Evolutionary conservation across 2,797 vertebrate species (phyloP), one percentile per base, ranked within the genome.

Genomic region (Iguana delicatissima): DNA sequence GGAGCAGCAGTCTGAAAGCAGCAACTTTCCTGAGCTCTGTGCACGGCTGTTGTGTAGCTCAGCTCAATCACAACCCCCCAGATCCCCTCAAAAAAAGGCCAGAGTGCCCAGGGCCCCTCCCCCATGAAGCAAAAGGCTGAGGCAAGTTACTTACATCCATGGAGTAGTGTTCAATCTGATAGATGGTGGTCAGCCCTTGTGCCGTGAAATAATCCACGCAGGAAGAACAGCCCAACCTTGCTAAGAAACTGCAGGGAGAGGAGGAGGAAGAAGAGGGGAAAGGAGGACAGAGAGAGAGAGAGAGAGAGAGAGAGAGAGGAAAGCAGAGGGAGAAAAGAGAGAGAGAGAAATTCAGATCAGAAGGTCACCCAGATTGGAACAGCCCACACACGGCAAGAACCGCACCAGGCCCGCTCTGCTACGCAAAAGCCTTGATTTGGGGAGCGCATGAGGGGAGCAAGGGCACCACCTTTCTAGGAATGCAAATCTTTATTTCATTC

Each of bases 171-270:
- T 99, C 99, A 98, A 99, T 99, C 98, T 99, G 99, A 99, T 99
- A 99, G 98, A 99, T 99, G 98, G 98, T 99, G 98, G 97, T 99
- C 98, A 99, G 98, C 96, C 99, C 99, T 96, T 99, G 99, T 98
- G 99, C 98, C 98, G 99, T 99, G 98, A 99, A 99, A 98, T 99
- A 99, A 97, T 99, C 99, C 98, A 99, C 96, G 98, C 99, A 99
- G 97, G 99, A 99, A 96, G 99, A 98, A 97, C 99, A 99, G 98
- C 99, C 99, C 98, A 99, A 97, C 98, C 99, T 98, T 93, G 99
- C 97, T 96, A 99, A 99, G 98, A 99, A 99, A 97, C 99, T 99
- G 98, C 92, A 96, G 97, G 84, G 95, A 94, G 89, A 95, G 93
- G 95, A 97, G 92, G 92, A 95, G 92, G 94, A 93, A 96, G 93